Percentiles rank a stretch among this genome's conserved stretches.
phyloP scores from a whole-genome alignment of 1,140 invertebrate genomes.

The Drosophila varians region DNA sequence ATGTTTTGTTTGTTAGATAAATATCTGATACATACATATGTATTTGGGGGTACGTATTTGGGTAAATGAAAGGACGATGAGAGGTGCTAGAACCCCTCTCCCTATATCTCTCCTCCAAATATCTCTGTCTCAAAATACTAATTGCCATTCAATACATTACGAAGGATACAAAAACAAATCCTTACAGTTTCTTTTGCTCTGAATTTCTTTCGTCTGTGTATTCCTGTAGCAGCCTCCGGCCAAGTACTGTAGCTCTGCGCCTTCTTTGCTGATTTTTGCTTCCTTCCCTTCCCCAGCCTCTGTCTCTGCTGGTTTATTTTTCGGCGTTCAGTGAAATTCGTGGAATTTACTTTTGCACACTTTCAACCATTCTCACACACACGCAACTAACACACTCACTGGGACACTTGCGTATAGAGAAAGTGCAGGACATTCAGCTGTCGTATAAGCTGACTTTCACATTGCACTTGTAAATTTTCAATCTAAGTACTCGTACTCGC shows the following conservation, averaged over 20 bases:
- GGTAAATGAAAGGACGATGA: slow-evolving; percentile 6
- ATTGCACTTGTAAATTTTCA: slow-evolving; percentile 63
- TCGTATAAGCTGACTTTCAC: slow-evolving; percentile 60
- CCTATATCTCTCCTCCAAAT: slow-evolving; percentile 71
- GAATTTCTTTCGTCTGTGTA: slow-evolving; percentile 30
- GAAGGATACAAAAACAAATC: slow-evolving; percentile 37
- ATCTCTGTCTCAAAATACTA: slow-evolving; percentile 59
- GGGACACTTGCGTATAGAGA: slow-evolving; percentile 29
- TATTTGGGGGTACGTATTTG: too few species aligned
- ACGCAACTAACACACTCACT: neutral
- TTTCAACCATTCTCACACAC: slow-evolving; percentile 19
- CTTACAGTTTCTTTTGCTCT: slow-evolving; percentile 34
- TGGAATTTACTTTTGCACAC: slow-evolving; percentile 74
- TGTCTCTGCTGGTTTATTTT: slow-evolving; percentile 59
- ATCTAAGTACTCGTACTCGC: slow-evolving; percentile 8
- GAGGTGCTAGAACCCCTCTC: neutral
- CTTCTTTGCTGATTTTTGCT: slow-evolving; percentile 37
- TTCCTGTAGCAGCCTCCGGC: slow-evolving; percentile 47
- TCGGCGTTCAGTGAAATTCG: slow-evolving; percentile 70
- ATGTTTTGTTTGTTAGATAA: neutral
- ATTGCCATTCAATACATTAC: slow-evolving; percentile 1
- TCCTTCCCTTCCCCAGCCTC: neutral
- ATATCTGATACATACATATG: slow-evolving; percentile 1
- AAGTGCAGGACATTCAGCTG: slow-evolving; percentile 36
- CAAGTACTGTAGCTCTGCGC: slow-evolving; percentile 38